phyloP scores from a whole-genome alignment of 2,888 invertebrate genomes.

The Drosophila kanekoi region DNA sequence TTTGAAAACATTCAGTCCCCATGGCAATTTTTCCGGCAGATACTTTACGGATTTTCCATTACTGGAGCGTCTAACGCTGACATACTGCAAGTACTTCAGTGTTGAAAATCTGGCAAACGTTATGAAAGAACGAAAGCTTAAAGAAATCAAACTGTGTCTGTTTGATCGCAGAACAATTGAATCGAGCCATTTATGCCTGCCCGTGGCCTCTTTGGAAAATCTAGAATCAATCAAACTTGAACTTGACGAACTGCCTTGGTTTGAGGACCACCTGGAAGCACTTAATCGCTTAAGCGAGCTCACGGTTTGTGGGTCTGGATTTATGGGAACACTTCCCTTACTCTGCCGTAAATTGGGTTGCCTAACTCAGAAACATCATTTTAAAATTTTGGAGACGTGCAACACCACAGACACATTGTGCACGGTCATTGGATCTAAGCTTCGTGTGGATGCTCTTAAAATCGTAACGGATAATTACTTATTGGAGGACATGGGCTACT shows the following conservation, averaged over 20 bases:
- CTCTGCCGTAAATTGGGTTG: constrained; percentile 24
- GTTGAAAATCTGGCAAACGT: constrained; percentile 36
- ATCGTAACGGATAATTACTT: constrained; percentile 48
- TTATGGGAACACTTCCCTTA: constrained; percentile 3
- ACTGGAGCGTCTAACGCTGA: constrained; percentile 53
- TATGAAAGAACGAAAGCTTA: constrained; percentile 43
- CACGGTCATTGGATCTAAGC: constrained; percentile 14
- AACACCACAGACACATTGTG: constrained; percentile 8
- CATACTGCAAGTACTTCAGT: constrained; percentile 46
- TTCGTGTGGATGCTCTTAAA: constrained; percentile 45
- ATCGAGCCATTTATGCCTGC: constrained; percentile 14
- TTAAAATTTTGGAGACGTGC: constrained; percentile 32
- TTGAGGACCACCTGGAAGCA: constrained; percentile 32
- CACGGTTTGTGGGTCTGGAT: constrained; percentile 20
- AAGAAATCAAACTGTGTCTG: constrained; percentile 43
- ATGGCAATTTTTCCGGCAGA: constrained; percentile 54
- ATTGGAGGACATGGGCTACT: constrained; percentile 15
- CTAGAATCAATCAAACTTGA: constrained; percentile 52
- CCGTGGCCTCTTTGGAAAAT: constrained; percentile 29
- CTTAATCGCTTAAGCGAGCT: constrained; percentile 44
- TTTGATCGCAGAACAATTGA: constrained; percentile 22
- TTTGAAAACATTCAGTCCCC: constrained; percentile 59
- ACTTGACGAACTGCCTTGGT: constrained; percentile 50
- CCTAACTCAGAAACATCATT: constrained; percentile 4
- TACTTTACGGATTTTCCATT: constrained; percentile 32